Conservation (phyloP, 2,888 invertebrate species). For the Drosophila pegasa region DNA sequence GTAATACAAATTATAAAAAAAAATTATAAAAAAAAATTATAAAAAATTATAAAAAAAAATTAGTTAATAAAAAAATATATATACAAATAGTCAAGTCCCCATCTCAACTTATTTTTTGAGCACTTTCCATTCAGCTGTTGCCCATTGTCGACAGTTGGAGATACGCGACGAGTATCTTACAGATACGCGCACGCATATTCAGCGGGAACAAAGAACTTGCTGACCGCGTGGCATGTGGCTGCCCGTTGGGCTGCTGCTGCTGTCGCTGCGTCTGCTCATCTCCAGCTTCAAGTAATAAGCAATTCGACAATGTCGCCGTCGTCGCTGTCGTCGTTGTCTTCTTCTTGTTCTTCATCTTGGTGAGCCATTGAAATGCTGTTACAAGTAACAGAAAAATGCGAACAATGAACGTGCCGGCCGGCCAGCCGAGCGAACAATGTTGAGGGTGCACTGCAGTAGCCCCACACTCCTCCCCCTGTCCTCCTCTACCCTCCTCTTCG, state of each 20-base stretch:
- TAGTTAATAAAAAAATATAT: too few relatives aligned
- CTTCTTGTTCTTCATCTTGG: constrained; percentile 13
- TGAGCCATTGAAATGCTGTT: constrained; percentile 72
- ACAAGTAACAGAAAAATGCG: constrained; percentile 76
- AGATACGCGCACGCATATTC: constrained; percentile 53
- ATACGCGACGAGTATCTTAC: constrained; percentile 42
- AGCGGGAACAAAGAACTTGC: constrained; percentile 75
- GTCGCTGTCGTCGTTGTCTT: constrained; percentile 20
- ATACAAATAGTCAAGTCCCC: too few relatives aligned
- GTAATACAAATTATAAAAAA: too few relatives aligned
- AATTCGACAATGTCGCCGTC: constrained; percentile 54
- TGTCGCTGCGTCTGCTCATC: neutral
- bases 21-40: too few relatives aligned
- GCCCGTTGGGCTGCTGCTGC: constrained; percentile 25
- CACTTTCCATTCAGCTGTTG: neutral
- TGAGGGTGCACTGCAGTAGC: constrained; percentile 38
- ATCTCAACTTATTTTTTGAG: neutral
- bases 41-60: too few relatives aligned
- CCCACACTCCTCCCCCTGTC: constrained; percentile 6
- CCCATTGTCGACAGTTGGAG: constrained; percentile 27
- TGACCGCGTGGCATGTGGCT: constrained; percentile 73
- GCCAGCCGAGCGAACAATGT: constrained; percentile 57
- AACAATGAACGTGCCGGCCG: constrained; percentile 65
- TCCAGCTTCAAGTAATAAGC: constrained; percentile 55
- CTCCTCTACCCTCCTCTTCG: neutral